Evolutionary conservation across 2,888 invertebrate species (phyloP), one percentile per base, ranked within the genome.

Genomic region (Stramonita haemastoma): DNA sequence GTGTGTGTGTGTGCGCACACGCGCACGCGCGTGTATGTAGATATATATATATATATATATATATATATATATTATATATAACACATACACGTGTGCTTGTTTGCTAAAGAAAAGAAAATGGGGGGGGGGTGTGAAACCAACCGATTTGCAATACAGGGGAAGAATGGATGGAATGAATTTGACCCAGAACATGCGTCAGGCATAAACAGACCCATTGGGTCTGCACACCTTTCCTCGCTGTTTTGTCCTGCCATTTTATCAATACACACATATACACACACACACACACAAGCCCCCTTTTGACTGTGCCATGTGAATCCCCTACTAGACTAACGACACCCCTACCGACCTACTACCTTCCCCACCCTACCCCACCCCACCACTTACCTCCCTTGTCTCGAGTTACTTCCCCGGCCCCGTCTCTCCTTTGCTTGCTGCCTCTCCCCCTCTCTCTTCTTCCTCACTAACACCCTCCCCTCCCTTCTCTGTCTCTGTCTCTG

Each of bases 151-250:
- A 46, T 46, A 46, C 46, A 46, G 36, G 11, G 1, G 46, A 34
- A 26, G 36, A 83, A 83, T 83, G 22, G 26, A 26, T 19, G 29
- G 83, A 19, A 46, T 6, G 46, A 83, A 83, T 83, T 46, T 83
- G 83, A 83, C 83, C 83, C 83, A 36, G 46, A 83, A 83, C 83
- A 83, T 36, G 46, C 83, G 46, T 83, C 46, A 46, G 46, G 46
- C 83, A 46, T 83, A 83, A 83, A 83, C 36, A 36, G 83, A 32
- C 83, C 79, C 22, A 73, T 79, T 32, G 79, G 34, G 79, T 15
- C 34, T 79, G 22, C 79, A 22, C 79, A 79, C 34, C 79, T 79
- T 79, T 34, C 32, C 0, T 0, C 34, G 11, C 22, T 34, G 11
- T 73, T 73, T 73, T 26, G 73, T 73, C 22, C 22, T 60, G 73